Evolutionary conservation across 2,113 vertebrate genomes (phyloP).

Genomic region (Cathartes aura): DNA sequence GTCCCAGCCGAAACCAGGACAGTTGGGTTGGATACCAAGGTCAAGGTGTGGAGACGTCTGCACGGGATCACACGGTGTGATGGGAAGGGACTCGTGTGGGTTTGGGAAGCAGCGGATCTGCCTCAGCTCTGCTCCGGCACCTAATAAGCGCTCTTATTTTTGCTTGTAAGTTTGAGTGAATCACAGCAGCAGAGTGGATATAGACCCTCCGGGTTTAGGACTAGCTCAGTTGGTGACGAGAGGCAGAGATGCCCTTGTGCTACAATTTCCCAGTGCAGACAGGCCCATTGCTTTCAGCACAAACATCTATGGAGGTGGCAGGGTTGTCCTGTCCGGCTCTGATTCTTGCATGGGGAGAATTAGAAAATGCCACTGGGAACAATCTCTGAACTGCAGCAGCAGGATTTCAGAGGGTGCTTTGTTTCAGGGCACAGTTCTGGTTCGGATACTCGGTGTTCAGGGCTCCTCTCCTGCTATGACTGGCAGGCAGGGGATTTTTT

Average conservation of each 20-base stretch:
- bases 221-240: not conserved
- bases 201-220: not conserved
- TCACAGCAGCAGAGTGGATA: not conserved
- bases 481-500: not conserved
- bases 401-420: not conserved
- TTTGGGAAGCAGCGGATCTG: not conserved
- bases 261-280: not conserved
- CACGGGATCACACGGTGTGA: accelerated
- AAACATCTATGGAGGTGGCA: not conserved
- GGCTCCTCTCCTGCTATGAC: not conserved
- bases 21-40: not conserved
- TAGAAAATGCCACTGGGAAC: not conserved
- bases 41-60: not conserved
- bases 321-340: not conserved
- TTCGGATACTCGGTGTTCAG: not conserved
- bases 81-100: not conserved
- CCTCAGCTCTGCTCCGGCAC: not conserved
- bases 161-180: not conserved
- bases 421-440: not conserved
- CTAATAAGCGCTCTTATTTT: accelerated
- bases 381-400: not conserved
- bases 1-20: no score
- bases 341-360: not conserved
- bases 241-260: not conserved
- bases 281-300: not conserved